Base-by-base conservation (phyloP, 2,113 vertebrate species). In the Nipponia nippon region DNA sequence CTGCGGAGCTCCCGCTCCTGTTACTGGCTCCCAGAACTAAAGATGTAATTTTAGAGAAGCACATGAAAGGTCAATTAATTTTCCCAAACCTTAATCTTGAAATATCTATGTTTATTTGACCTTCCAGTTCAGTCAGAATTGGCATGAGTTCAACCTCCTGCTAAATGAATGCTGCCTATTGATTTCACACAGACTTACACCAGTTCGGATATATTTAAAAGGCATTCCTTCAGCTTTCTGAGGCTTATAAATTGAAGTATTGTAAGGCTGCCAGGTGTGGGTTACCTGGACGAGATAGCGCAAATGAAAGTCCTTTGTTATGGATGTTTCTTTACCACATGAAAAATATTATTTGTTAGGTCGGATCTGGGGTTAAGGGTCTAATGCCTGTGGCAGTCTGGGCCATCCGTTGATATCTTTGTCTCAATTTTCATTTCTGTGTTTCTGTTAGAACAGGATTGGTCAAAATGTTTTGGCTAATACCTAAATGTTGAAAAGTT, bases 81-180 rank as follows among this genome's bases (percentile, higher is more conserved):
- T 96, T 50, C 59, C 62, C 76, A 90, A 92, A 47, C 17, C n/a
- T 71, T 88, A 70, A 49, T 47, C 72, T 89, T 62, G 91, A 87
- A 84, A 84, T 92, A 84, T 34, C 75, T 80, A 7, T 87, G 61
- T 82, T 94, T 90, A 65, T 92, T 78, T 83, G 95, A 92, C 85
- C 85, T 92, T 81, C 58, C 19, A 83, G 38, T 46, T 88, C 71
- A 80, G 62, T 40, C 62, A 56, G 50, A 77, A 34, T 16, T 92
- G 92, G 94, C 16, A 0, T 34, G 76, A 85, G 32, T 81, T 90
- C 92, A 94, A 36, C 47, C 47, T 94, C 46, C 79, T 67, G 47
- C 59, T 86, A 83, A 93, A 85, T 84, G 86, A 93, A 93, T 71
- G 27, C 76, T 55, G 46, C 29, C 59, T 90, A 93, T 88, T 89